Evolutionary conservation across 2,888 invertebrate genomes (phyloP), one percentile per base, ranked within the genome.

Genomic region (Eumacrocentrus americanus): DNA sequence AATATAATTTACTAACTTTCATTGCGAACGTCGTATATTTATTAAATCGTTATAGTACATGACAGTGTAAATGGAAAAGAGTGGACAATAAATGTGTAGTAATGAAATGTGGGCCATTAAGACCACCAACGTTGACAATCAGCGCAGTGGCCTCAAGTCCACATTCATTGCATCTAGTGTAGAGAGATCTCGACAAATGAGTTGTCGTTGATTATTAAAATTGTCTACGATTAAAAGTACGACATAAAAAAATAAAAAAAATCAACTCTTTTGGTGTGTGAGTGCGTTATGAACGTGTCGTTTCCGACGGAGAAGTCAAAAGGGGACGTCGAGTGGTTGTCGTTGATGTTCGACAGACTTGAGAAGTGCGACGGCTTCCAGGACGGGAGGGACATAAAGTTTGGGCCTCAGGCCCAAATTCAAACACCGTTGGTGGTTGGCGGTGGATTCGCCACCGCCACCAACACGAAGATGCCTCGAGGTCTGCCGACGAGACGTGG

Each of bases 401-500:
- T 56, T 37, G 56, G 60, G 54, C 61, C 51, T 9, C 53, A 56
- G 64, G 63, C 40, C 61, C 62, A 64, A 4, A 88, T 88, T 70
- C 88, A 83, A 62, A 87, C 85, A 78, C 90, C 90, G 70, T 83
- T 80, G 34, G 83, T 82, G 6, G 79, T 81, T 61, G 83, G 84
- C 34, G 80, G 82, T 65, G 83, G 83, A 23, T 83, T 67, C 48
- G 84, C 71, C 11, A 79, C 70, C 68, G 83, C 82, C 14, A 83
- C 82, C 83, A 79, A 84, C 83, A 77, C 81, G 82, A 73, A 82
- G 81, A 79, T 84, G 84, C 74, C 78, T 81, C 73, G 81, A 82
- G 75, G 70, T 59, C 66, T 80, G 72, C 75, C 78, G 65, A 76
- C 73, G 64, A 78, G 79, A 73, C 75, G 82, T 62, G 77, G 77